These are phyloP conservation scores for Eremobia ochroleuca DNA, from an alignment of 2,888 invertebrate species.

Conservation along the genomic window DNA sequence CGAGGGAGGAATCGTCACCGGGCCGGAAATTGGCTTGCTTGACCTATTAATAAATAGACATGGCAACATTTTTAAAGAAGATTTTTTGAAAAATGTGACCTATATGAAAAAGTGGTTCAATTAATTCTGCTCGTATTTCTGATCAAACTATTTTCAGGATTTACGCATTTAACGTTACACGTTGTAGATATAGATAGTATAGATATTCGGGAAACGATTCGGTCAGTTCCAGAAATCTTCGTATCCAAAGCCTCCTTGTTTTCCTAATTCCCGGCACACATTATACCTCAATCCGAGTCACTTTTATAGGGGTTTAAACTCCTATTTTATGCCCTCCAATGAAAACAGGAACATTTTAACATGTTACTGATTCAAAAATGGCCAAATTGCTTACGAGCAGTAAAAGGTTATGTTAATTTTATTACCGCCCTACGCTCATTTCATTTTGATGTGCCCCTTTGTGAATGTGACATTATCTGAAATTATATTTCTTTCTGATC, in stretches of 20 bases:
- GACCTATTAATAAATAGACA: too few species aligned
- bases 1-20: too few species aligned
- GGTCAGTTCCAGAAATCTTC: constrained; percentile 13
- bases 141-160: too few species aligned
- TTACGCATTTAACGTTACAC: too few species aligned
- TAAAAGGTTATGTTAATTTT: constrained; percentile 78
- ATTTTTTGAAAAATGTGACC: too few species aligned
- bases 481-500: constrained; percentile 48
- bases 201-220: constrained; percentile 10
- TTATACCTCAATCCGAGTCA: constrained; percentile 70
- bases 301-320: constrained; percentile 75
- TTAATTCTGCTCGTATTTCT: too few species aligned
- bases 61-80: too few species aligned
- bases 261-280: constrained; percentile 26
- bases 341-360: constrained; percentile 74
- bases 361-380: constrained; percentile 73
- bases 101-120: too few species aligned
- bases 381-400: constrained; percentile 74
- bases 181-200: background rate
- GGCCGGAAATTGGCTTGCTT: too few species aligned
- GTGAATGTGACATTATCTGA: constrained; percentile 55
- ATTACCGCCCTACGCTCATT: constrained; percentile 67
- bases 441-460: constrained; percentile 57
- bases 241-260: background rate
- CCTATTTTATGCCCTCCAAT: constrained; percentile 75